Evolutionary conservation across 2,797 vertebrate species (phyloP).

Genomic region (Ibycter americanus): DNA sequence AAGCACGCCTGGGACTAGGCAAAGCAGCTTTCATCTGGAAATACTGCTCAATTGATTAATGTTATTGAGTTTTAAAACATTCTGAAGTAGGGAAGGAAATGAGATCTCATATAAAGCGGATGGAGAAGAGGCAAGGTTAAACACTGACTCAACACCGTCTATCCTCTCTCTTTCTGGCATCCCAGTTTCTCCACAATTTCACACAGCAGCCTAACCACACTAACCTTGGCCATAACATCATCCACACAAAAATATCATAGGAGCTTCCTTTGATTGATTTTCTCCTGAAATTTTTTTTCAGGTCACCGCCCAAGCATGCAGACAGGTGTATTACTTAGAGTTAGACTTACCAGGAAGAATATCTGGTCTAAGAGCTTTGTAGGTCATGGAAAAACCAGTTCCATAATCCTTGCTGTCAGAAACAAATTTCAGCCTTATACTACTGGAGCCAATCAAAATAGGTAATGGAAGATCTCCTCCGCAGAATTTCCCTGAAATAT

Average conservation of each 20-base stretch:
- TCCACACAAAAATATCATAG: neutral
- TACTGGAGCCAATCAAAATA: constrained; percentile 76
- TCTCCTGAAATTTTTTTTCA: neutral
- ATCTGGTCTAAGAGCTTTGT: constrained; percentile 70
- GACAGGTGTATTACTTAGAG: neutral
- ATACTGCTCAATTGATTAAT: neutral
- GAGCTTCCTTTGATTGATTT: neutral
- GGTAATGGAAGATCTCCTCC: constrained; percentile 69
- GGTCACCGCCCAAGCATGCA: neutral
- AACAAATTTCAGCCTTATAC: constrained; percentile 79
- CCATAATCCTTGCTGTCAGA: constrained; percentile 79
- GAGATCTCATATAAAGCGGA: neutral
- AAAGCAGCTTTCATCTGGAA: neutral
- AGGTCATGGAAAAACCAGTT: constrained; percentile 80
- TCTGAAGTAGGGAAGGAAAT: neutral
- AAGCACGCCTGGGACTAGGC: neutral
- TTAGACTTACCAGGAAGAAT: constrained; percentile 73
- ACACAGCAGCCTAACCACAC: neutral
- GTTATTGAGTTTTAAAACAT: neutral
- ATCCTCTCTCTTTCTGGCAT: neutral
- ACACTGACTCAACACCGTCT: neutral
- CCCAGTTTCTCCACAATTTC: neutral
- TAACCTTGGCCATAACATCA: neutral
- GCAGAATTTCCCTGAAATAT: constrained; percentile 81
- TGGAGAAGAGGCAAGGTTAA: neutral